A percentile compares a stretch with the other conserved stretches of the same genome.
These are phyloP conservation scores for Kryptolebias ocellatus DNA, from an alignment of 2,797 vertebrate genomes.

Conservation along the genomic window DNA sequence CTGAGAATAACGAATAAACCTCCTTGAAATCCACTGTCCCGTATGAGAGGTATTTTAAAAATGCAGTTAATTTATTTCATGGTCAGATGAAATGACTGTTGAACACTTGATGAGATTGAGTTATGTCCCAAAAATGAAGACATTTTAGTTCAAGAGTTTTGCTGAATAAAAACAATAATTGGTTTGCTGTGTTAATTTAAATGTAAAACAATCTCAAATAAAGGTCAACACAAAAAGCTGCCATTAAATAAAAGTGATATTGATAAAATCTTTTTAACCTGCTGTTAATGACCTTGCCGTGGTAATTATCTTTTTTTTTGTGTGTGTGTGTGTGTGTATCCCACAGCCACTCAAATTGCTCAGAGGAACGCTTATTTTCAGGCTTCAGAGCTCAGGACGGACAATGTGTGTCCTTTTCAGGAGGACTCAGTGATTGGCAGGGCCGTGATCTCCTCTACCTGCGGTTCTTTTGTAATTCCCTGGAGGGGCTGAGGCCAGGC, in stretches of 20 bases:
- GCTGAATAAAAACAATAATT: not conserved
- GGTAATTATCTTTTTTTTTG: conserved; percentile 29
- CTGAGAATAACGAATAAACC: not conserved
- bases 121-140: too few species aligned
- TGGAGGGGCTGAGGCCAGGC: conserved; percentile 57
- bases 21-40: not conserved
- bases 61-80: not conserved
- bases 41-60: not conserved
- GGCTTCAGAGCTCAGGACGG: conserved; percentile 64
- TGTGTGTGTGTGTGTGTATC: conserved; percentile 25
- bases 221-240: not conserved
- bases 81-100: too few species aligned
- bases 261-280: conserved; percentile 22
- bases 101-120: too few species aligned
- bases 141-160: not conserved
- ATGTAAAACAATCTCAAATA: conserved; percentile 7
- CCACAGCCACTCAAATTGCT: conserved; percentile 51
- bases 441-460: conserved; percentile 65
- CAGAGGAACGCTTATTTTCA: conserved; percentile 69
- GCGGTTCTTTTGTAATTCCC: conserved; percentile 71
- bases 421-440: conserved; percentile 73
- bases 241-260: conserved; percentile 15
- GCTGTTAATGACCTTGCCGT: conserved; percentile 44
- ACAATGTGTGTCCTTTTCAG: conserved; percentile 76
- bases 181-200: not conserved